Base-by-base conservation (phyloP, 37 sponge, comb jelly and placozoan genomes). In the Petrosia ficiformis region DNA sequence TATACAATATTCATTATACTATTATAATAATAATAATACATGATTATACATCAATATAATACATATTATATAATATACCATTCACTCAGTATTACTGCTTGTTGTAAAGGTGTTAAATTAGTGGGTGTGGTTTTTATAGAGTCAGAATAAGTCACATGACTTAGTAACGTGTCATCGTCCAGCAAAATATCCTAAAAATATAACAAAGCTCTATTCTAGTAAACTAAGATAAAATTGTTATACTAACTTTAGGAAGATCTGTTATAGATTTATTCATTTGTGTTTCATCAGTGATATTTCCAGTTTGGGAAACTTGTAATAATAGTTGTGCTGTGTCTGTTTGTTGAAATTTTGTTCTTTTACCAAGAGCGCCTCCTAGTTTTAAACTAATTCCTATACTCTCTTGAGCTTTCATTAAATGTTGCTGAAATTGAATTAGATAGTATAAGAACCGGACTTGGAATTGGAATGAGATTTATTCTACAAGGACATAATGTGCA, bases 331-430 rank as follows among this genome's bases (percentile, higher is more conserved):
- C 79, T 1, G 82, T 21, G 30, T 87, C 84, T 25, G 25, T 73
- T 33, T 91, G 68, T 74, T 97, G 98, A 57, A 73, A 97, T 43
- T 66, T 71, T 1, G 98, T 97, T 59, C 98, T 71, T 73, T 89
- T 91, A 2, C 98, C 98, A 42, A 97, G 68, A 0, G 80, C 82
- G 74, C 85, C 92, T n/a, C 83, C 83, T 16, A 91, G 42, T 3
- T 72, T 38, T 11, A 59, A 22, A 21, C 29, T 41, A 36, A 91
- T 34, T 2, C 65, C 64, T 11, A 68, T 59, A 40, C 70, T 26
- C 8, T 74, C 57, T 44, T 52, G 66, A 35, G 92, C 92, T 14
- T 30, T 44, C 11, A 48, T 39, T 35, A 86, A 80, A 43, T 72
- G 64, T n/a, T 61, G 39, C 92, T 91, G 52, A 16, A 75, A 41